Conservation (phyloP, 2,113 vertebrate genomes). For the Candoia aspera region DNA sequence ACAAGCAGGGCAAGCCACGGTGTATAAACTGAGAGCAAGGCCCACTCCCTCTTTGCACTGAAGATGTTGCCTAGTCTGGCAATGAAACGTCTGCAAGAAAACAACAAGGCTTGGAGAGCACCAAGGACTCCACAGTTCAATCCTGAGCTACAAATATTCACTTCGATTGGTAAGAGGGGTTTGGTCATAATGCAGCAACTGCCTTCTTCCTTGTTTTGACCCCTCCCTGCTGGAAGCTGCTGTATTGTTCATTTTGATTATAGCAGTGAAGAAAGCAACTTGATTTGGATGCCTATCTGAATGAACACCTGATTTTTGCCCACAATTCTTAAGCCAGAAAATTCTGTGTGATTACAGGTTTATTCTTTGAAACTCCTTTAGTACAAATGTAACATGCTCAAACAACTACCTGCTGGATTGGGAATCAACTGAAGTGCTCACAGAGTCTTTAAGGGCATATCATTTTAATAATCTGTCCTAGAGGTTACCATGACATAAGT, state of each 20-base stretch:
- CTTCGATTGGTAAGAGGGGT: no score
- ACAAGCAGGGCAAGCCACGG: no score
- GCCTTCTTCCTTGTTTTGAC: not conserved
- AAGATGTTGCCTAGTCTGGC: no score
- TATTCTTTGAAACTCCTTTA: not conserved
- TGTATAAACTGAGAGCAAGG: no score
- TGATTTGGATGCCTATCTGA: not conserved
- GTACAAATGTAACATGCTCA: not conserved
- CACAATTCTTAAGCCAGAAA: not conserved
- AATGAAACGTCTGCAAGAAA: no score
- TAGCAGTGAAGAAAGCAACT: not conserved
- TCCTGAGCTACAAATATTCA: no score
- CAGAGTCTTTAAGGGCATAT: not conserved
- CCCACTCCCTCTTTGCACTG: no score
- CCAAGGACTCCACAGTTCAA: no score
- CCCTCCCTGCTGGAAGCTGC: not conserved
- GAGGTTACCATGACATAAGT: not conserved
- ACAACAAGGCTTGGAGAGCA: no score
- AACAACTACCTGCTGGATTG: not conserved
- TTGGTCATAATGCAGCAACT: not conserved
- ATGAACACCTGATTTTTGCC: not conserved
- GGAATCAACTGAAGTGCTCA: not conserved
- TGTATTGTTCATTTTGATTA: not conserved
- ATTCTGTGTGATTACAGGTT: not conserved
- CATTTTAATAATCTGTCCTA: not conserved